Base-by-base conservation (phyloP, 1,140 invertebrate genomes). In the Lanistes nyassanus region DNA sequence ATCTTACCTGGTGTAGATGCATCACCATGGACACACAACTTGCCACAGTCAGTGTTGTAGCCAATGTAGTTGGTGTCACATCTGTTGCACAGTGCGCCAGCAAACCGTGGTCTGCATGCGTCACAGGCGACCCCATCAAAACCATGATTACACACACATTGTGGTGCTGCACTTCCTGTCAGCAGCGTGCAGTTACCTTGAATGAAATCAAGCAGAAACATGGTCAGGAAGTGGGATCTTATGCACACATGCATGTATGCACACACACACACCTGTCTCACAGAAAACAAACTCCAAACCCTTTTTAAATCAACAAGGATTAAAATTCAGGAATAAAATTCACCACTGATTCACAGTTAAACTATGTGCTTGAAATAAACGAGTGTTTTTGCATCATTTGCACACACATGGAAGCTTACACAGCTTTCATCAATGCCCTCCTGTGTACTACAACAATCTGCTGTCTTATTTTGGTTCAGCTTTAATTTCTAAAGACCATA, bases 91-190 rank as follows among this genome's bases (percentile, higher is more conserved):
- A 75, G 62, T 3, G 70, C 39, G 3, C 81, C 80, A 13, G 78
- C 74, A 79, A 82, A 85, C 64, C 80, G 77, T 21, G 76, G 42
- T 51, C 78, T 70, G 75, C 84, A 85, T 9, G 29, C 56, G 58
- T 80, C 79, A 77, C 84, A 85, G 16, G 80, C 80, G 4, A 72
- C 53, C 0, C 81, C 80, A 64, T 66, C 78, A 79, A 85, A 83
- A 47, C 84, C 84, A 80, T 85, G 84, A 64, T 82, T 68, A 81
- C 84, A 85, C 3, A 75, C 62, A 76, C 84, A 85, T 0, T 60
- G 58, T 39, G 84, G 84, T 9, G 81, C 79, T 29, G 64, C 34
- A 23, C 77, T 76, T 29, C 76, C 79, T 29, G 65, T 21, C 29
- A 78, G 58, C 6, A 85, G 53, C 0, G 78, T 58, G 76, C 84